Evolutionary conservation across 2,113 vertebrate genomes (phyloP).

Genomic region (Lontra canadensis): DNA sequence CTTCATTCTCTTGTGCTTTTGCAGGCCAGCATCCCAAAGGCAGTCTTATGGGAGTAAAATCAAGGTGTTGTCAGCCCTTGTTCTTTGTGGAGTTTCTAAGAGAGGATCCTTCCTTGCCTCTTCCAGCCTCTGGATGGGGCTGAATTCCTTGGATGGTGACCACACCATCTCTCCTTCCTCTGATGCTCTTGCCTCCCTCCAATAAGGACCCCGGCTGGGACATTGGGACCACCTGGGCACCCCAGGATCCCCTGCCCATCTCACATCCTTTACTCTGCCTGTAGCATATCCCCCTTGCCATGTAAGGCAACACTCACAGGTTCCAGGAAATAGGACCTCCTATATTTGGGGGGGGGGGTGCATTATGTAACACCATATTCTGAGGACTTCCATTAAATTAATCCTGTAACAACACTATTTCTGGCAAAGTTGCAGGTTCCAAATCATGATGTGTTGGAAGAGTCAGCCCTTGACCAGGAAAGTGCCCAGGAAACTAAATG

Average conservation of each 20-base stretch:
- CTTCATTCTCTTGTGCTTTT: accelerated
- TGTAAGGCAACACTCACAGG: accelerated
- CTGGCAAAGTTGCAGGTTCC: neutral
- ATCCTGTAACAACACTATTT: no score
- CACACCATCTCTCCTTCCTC: neutral
- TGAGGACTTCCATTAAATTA: neutral
- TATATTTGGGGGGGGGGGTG: accelerated
- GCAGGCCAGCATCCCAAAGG: no score
- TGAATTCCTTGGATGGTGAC: neutral
- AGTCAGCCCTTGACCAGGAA: neutral
- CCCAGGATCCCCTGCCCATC: neutral
- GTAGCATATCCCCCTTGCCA: accelerated
- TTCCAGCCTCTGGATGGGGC: no score
- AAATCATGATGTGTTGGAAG: no score
- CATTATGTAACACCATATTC: neutral
- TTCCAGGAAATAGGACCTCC: neutral
- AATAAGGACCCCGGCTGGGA: accelerated
- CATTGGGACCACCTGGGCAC: no score
- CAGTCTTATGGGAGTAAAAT: neutral
- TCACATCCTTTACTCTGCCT: accelerated
- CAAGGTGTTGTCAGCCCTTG: no score
- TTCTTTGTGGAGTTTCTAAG: neutral
- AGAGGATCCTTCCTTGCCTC: neutral
- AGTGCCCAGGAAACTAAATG: neutral
- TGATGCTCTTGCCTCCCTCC: accelerated